These are phyloP conservation scores for Trogon melanurus DNA, from an alignment of 2,113 vertebrate species.

Conservation along the genomic window DNA sequence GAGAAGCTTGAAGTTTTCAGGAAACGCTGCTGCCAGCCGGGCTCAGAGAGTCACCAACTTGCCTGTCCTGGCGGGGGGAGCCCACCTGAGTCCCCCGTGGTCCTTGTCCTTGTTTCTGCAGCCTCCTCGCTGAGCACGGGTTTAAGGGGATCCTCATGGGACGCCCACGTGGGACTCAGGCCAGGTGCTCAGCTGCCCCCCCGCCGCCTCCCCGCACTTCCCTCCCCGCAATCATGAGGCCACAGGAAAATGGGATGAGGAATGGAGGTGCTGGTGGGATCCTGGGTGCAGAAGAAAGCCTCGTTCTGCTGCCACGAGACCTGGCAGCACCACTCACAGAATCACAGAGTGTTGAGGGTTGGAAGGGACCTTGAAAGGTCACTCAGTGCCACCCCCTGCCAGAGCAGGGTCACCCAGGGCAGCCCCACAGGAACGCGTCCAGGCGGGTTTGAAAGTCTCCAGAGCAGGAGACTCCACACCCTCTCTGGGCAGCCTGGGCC, in stretches of 20 bases:
- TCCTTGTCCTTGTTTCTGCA: neutral
- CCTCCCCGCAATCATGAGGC: neutral
- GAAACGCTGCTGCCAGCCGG: neutral
- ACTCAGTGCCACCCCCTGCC: no score
- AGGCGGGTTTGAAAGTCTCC: no score
- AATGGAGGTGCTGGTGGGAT: fast-evolving
- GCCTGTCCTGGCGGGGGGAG: neutral
- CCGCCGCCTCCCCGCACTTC: neutral
- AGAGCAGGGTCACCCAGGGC: no score
- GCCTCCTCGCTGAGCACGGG: neutral
- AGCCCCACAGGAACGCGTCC: no score
- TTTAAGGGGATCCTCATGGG: neutral
- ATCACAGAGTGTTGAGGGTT: no score
- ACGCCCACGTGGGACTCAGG: neutral
- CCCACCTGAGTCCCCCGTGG: neutral
- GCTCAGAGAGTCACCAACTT: neutral
- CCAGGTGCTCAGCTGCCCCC: neutral
- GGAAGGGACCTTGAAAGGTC: no score
- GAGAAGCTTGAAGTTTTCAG: neutral
- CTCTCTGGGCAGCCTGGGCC: no score
- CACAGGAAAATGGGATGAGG: neutral
- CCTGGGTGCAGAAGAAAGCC: neutral
- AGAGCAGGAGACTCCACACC: no score
- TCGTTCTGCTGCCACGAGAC: neutral
- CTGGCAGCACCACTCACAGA: no score